Conservation (phyloP, 2,888 invertebrate species). For the Gasteruption jaculator region DNA sequence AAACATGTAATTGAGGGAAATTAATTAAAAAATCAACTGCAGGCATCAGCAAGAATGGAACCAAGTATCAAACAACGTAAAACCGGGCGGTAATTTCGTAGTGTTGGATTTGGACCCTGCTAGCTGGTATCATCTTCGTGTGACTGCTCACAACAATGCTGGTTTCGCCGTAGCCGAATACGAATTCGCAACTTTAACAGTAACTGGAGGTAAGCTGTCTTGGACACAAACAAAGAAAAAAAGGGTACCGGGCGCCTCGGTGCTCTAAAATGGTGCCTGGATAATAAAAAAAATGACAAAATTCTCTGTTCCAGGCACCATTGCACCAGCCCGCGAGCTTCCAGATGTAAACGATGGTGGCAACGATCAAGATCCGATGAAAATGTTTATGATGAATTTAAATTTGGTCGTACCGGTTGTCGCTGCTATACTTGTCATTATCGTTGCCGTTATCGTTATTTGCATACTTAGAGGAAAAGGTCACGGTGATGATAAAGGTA, state of each 20-base stretch:
- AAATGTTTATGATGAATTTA: conserved; percentile 83
- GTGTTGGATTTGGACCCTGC: conserved; percentile 89
- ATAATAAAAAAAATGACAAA: conserved; percentile 25
- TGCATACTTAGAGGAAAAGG: conserved; percentile 85
- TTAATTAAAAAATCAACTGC: conserved; percentile 11
- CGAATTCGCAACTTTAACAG: conserved; percentile 90
- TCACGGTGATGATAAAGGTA: conserved; percentile 72
- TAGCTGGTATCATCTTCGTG: conserved; percentile 87
- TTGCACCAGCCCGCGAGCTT: conserved; percentile 85
- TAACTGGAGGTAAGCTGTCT: conserved; percentile 78
- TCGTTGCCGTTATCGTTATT: conserved; percentile 89
- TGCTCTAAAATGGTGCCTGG: conserved; percentile 46
- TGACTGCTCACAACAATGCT: conserved; percentile 92
- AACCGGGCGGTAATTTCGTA: conserved; percentile 86
- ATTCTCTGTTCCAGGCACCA: conserved; percentile 81
- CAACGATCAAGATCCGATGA: conserved; percentile 72
- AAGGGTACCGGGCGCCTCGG: conserved; percentile 33
- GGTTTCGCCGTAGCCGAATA: conserved; percentile 94
- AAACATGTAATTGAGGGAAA: not conserved
- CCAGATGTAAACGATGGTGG: conserved; percentile 62
- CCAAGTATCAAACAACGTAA: conserved; percentile 89
- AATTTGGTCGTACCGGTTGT: conserved; percentile 92
- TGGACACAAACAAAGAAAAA: conserved; percentile 4
- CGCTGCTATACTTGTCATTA: conserved; percentile 86
- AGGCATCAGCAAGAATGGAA: conserved; percentile 88